Evolutionary conservation across 2,113 vertebrate species (phyloP).

Genomic region (Gallinago jamesoni): DNA sequence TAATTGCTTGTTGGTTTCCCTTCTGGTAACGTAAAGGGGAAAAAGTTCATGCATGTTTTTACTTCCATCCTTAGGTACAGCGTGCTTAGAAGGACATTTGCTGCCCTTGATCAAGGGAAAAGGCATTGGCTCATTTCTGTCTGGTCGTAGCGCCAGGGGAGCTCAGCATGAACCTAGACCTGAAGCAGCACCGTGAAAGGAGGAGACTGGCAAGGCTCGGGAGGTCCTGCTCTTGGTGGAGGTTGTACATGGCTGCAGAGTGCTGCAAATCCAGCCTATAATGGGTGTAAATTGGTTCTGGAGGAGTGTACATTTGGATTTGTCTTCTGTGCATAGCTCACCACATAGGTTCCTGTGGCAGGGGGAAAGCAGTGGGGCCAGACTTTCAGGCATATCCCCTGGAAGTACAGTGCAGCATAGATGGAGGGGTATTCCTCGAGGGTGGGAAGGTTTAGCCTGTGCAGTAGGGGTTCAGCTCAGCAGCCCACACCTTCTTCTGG

Average conservation of each 20-base stretch:
- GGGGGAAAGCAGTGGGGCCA: background rate
- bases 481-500: background rate
- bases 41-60: background rate
- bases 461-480: background rate
- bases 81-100: background rate
- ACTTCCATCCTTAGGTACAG: background rate
- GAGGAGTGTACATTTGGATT: background rate
- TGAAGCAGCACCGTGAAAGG: background rate
- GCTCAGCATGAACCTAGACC: background rate
- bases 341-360: background rate
- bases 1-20: accelerated
- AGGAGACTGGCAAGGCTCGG: background rate
- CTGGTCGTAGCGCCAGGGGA: accelerated
- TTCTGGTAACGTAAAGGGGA: background rate
- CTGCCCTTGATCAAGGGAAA: background rate
- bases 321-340: background rate
- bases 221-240: background rate
- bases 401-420: accelerated
- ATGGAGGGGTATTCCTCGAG: accelerated
- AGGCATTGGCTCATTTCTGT: background rate
- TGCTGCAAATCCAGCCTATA: background rate
- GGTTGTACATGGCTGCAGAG: background rate
- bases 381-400: background rate
- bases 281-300: background rate
- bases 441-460: background rate